A percentile compares a stretch with the other conserved stretches of the same genome.
phyloP scores from a whole-genome alignment of 2,888 invertebrate genomes.

The Ceriagrion tenellum region DNA sequence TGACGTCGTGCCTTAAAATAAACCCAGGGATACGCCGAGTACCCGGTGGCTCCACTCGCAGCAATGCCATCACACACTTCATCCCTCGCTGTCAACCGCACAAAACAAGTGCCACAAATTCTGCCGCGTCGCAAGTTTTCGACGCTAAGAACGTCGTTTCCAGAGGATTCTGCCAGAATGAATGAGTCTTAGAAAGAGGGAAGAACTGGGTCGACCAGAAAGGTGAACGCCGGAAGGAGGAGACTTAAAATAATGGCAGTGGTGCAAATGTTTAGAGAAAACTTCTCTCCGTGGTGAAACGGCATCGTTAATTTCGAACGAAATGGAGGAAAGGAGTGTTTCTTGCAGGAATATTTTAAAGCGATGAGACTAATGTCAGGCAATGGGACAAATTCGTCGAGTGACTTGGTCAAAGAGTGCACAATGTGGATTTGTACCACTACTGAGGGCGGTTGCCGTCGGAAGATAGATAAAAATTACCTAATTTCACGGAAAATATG shows the following conservation, averaged over 20 bases:
- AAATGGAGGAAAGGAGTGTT: neutral
- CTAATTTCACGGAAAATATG: no score
- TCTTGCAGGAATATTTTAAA: neutral
- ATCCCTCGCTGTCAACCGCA: neutral
- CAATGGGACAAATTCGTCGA: neutral
- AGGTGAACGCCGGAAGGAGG: neutral
- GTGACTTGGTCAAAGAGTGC: no score
- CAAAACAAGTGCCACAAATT: neutral
- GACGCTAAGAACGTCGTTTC: neutral
- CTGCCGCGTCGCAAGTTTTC: neutral
- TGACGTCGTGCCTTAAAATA: neutral
- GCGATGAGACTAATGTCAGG: neutral
- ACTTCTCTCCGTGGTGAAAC: neutral
- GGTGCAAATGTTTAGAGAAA: neutral
- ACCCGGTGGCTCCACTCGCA: neutral
- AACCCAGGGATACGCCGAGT: neutral
- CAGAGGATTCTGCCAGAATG: neutral
- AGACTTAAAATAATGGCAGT: neutral
- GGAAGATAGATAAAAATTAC: no score
- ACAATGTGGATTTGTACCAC: no score
- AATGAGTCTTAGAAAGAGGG: neutral
- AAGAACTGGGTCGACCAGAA: neutral
- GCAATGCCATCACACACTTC: neutral
- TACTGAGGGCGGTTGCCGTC: no score
- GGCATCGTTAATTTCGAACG: neutral